phyloP scores from a whole-genome alignment of 2,888 invertebrate species.

The Drosophila subquinaria region DNA sequence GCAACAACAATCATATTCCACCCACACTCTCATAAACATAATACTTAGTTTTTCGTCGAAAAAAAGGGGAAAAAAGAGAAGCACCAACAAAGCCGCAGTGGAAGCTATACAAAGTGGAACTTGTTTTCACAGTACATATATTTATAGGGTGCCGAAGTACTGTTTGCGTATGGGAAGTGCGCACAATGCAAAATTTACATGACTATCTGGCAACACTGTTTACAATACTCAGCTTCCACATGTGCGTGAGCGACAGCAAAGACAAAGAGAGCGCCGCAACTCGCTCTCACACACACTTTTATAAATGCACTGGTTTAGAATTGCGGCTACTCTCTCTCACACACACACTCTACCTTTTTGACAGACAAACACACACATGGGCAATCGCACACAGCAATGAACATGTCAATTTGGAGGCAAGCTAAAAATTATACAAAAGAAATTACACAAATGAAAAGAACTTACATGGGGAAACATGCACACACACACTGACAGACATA shows the following conservation, averaged over 20 bases:
- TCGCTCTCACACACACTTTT: constrained; percentile 35
- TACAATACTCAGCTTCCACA: constrained; percentile 73
- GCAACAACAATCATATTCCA: constrained; percentile 51
- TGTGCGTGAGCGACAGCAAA: constrained; percentile 60
- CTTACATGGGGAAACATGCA: constrained; percentile 25
- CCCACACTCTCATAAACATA: constrained; percentile 53
- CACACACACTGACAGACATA: constrained; percentile 18
- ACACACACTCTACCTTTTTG: constrained; percentile 23
- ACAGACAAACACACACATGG: constrained; percentile 34
- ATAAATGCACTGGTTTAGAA: constrained; percentile 62
- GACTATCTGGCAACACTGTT: constrained; percentile 59
- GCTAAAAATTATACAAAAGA: constrained; percentile 74
- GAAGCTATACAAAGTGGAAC: constrained; percentile 49
- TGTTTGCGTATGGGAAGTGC: not conserved
- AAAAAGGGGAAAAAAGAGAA: constrained; percentile 6
- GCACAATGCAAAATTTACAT: constrained; percentile 41
- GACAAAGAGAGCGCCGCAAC: constrained; percentile 56
- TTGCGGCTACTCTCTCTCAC: constrained; percentile 52
- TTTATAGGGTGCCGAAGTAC: constrained; percentile 48
- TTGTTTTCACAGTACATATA: constrained; percentile 43
- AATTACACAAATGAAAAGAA: constrained; percentile 67
- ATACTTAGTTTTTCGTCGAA: constrained; percentile 30
- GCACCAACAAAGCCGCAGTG: constrained; percentile 19
- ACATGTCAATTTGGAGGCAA: constrained; percentile 67
- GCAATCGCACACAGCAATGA: constrained; percentile 49